Evolutionary conservation across 2,888 invertebrate species (phyloP).

Genomic region (Brenthis daphne): DNA sequence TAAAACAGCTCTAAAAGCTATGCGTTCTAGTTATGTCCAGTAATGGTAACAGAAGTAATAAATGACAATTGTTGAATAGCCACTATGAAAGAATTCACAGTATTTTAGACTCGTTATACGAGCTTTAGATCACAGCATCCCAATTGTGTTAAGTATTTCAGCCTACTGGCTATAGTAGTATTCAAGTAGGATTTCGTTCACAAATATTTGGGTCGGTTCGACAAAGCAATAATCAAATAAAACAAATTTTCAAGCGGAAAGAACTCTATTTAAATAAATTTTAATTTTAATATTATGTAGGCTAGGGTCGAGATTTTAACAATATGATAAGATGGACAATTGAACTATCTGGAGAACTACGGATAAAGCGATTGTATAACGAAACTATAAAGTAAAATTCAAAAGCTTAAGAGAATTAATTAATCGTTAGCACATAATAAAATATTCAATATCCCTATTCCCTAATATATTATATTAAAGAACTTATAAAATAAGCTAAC

Average conservation of each 20-base stretch:
- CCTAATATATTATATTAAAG: no score
- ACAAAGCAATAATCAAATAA: slow-evolving; percentile 7
- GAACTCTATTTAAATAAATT: no score
- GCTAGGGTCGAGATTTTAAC: no score
- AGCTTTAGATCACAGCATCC: slow-evolving; percentile 23
- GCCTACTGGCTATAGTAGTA: slow-evolving; percentile 17
- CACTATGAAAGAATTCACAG: slow-evolving; percentile 20
- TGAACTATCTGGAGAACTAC: no score
- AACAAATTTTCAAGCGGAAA: neutral
- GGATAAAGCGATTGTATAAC: no score
- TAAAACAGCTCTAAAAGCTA: neutral
- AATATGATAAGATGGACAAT: no score
- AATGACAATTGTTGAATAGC: slow-evolving; percentile 25
- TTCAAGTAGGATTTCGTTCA: slow-evolving; percentile 15
- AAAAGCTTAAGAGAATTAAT: no score
- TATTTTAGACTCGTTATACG: slow-evolving; percentile 6
- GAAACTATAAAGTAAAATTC: no score
- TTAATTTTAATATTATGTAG: no score
- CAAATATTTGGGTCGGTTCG: slow-evolving; percentile 19
- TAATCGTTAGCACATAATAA: no score
- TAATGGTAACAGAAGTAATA: slow-evolving; percentile 7
- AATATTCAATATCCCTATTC: no score
- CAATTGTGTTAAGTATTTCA: slow-evolving; percentile 26
- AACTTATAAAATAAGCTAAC: no score
- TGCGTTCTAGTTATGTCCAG: neutral